Evolutionary conservation across 2,888 invertebrate species (phyloP), one percentile per base, ranked within the genome.

Genomic region (Linhomoeus sp.): DNA sequence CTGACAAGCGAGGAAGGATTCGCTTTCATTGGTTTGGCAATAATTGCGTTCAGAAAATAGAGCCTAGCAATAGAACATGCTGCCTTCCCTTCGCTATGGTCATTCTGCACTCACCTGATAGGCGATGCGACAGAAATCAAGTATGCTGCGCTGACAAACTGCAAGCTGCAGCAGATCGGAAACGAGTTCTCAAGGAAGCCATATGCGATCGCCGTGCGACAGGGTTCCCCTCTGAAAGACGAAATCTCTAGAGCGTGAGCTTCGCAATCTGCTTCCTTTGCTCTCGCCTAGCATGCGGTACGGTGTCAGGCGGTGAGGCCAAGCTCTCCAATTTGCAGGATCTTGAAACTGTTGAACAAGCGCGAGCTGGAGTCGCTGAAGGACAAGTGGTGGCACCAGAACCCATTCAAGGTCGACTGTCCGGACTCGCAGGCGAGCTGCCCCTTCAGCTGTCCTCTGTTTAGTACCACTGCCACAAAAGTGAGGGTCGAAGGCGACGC

Each of bases 121-220:
- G 76, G 86, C 0, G 94, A 94, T 63, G 88, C 90, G 0, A 90
- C 88, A 0, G 84, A 87, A 58, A 82, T 92, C 38, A 77, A 79
- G 49, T 81, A 82, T 63, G 72, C 78, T 37, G 77, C 77, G 14
- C 68, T 84, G 62, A 84, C 79, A 1, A 80, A 78, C 65, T 88
- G 87, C 62, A 85, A 88, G 60, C 73, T 94, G 9, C 80, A 82
- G 66, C 78, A 80, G 70, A 83, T 92, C 0, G 94, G 94, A 0
- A 87, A 90, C 52, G 92, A 94, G 67, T 94, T 94, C 67, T 88
- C 88, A 0, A 74, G 90, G 49, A 94, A 94, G 63, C 94, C 94
- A 0, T 90, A 90, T 60, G 92, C 92, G 0, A 80, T 94, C 42
- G 92, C 90, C 0, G 90, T 94, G 0, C 90, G 90, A 65, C 87